Base-by-base conservation (phyloP, 2,888 invertebrate species). In the Oscheius sp. region DNA sequence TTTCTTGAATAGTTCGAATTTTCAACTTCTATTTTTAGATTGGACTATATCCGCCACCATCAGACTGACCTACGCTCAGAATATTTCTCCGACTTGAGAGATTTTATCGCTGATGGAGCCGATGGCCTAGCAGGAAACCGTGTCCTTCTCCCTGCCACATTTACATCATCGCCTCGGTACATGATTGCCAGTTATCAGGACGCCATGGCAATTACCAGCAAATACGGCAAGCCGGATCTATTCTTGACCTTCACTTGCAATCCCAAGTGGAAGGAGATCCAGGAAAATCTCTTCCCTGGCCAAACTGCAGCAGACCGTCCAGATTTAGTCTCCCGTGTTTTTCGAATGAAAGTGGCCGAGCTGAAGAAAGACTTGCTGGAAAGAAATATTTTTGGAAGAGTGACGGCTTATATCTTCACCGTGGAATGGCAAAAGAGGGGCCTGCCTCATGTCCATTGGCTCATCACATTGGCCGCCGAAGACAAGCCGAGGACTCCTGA, bases 231-330 rank as follows among this genome's bases (percentile, higher is more conserved):
- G 35, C 87, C 86, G 0, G 82, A 84, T 73, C 63, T 81, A n/a
- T 88, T 88, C 69, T 76, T 79, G 74, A 89, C 84, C 73, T 80
- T 78, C 87, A 90, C 83, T 71, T 90, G 69, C 80, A 88, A 87
- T 73, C 85, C 88, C 13, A 76, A 73, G 16, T 88, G 88, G 87
- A 41, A 18, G 18, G 88, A 89, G 73, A 87, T 89, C 23, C 21
- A 35, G 18, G 72, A 76, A 23, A 75, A 77, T 29, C 75, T 88
- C 0, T 21, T 41, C 12, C 52, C 72, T 0, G 78, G 76, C 2
- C 80, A 82, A 69, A 53, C 52, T 5, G 64, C 85, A 9, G n/a
- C 66, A 2, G 78, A 85, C 69, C 70, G 85, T 0, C 88, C 83
- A 25, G 87, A 88, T 69, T 53, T 87, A 1, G 74, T 80, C 0